phyloP scores from a whole-genome alignment of 2,888 invertebrate genomes.

The Melinaea menophilus region DNA sequence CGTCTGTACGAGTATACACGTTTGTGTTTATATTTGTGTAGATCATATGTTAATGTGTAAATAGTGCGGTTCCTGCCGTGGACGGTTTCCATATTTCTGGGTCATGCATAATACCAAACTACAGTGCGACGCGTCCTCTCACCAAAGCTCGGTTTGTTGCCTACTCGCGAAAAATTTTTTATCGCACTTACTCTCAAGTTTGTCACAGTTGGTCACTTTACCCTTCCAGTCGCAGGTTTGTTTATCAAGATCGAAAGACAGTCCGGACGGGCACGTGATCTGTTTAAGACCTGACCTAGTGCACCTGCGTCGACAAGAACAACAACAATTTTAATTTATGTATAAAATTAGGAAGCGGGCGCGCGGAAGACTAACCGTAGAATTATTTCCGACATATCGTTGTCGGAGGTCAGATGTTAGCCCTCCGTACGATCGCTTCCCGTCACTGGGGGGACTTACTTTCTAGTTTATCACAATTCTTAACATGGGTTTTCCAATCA shows the following conservation, averaged over 20 bases:
- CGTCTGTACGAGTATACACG: background rate
- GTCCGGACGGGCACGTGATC: conserved; percentile 97
- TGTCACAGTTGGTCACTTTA: conserved; percentile 97
- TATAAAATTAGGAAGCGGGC: conserved; percentile 60
- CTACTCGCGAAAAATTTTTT: conserved; percentile 71
- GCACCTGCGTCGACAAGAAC: conserved; percentile 85
- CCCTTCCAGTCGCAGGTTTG: conserved; percentile 99
- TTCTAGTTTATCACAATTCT: conserved; percentile 95
- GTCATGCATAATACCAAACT: conserved; percentile 74
- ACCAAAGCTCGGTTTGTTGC: conserved; percentile 74
- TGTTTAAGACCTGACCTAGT: conserved; percentile 97
- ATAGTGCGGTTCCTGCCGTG: conserved; percentile 47
- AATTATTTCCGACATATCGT: conserved; percentile 36
- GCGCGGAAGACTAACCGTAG: conserved; percentile 61
- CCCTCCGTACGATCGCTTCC: conserved; percentile 71
- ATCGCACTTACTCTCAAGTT: conserved; percentile 95
- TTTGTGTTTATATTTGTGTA: conserved; percentile 5
- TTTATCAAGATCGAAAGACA: conserved; percentile 98
- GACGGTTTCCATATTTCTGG: conserved; percentile 57
- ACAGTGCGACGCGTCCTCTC: conserved; percentile 76
- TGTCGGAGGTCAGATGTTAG: conserved; percentile 52
- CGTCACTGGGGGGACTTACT: conserved; percentile 84
- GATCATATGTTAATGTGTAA: conserved; percentile 53
- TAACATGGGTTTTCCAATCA: conserved; percentile 97
- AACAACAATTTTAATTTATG: conserved; percentile 69